Evolutionary conservation across 2,888 invertebrate species (phyloP).

Genomic region (Bimastos eiseni): DNA sequence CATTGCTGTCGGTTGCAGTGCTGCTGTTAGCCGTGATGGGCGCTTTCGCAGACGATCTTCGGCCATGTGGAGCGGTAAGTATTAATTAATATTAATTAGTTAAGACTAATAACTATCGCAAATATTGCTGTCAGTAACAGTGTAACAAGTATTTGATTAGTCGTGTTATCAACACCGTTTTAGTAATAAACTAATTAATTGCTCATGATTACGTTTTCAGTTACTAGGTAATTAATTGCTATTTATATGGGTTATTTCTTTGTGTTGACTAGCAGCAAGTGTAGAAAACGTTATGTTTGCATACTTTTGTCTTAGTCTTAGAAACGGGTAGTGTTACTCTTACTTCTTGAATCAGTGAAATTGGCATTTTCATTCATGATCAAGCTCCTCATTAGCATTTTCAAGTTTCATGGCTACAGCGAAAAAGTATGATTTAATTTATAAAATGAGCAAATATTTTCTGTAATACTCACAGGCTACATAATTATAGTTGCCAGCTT

Average conservation of each 20-base stretch:
- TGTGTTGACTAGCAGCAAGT: background rate
- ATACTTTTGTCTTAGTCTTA: background rate
- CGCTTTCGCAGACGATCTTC: background rate
- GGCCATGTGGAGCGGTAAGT: background rate
- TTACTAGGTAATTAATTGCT: background rate
- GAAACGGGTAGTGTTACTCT: background rate
- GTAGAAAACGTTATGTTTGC: background rate
- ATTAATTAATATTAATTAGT: background rate
- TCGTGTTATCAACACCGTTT: background rate
- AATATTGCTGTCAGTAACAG: background rate
- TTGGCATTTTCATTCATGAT: background rate
- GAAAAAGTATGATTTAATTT: too few species aligned
- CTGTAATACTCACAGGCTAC: too few species aligned
- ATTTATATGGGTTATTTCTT: background rate
- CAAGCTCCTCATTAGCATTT: background rate
- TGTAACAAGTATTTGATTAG: background rate
- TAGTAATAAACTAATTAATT: background rate
- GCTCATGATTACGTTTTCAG: background rate
- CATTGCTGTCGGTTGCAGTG: background rate
- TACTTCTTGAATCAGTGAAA: background rate
- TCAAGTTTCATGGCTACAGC: too few species aligned
- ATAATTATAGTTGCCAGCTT: too few species aligned
- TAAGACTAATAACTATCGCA: background rate
- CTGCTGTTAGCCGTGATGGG: background rate
- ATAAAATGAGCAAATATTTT: too few species aligned